Base-by-base conservation (phyloP, 2,797 vertebrate genomes). In the Mallotus villosus region DNA sequence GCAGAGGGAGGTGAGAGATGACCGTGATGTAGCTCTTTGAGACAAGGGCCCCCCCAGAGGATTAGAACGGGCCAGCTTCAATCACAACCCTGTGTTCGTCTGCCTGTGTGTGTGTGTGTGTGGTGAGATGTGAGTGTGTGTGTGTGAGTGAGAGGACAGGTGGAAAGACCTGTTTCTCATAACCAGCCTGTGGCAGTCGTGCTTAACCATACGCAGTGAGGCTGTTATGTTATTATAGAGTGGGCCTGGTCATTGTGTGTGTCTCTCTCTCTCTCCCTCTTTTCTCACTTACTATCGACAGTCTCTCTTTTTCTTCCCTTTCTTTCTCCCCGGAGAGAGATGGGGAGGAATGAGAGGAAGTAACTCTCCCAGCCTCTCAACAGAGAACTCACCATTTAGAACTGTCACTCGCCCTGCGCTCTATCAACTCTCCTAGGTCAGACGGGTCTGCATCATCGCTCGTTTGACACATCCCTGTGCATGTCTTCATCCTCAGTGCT, bases 111-210 rank as follows among this genome's bases (percentile, higher is more conserved):
- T 66, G 21, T 32, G 25, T 62, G 60, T 29, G 60, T 19, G 60
- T 29, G 60, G 24, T 32, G 61, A n/a, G n/a, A n/a, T n/a, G 16
- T 63, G 53, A 0, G 17, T 3, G 19, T n/a, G 53, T 57, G 53
- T 57, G 53, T 57, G 53, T n/a, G 53, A 5, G 53, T n/a, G 53
- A 5, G 57, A 8, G 57, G n/a, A 14, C 32, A 51, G 46, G 12
- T 32, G 68, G 62, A 32, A 21, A n/a, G 32, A 41, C 22, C 32
- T n/a, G 59, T 46, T 49, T 24, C 29, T 62, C 78, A 85, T 79
- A 80, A 80, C 69, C 74, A 69, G 75, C 67, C 81, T 77, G 80
- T 76, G 81, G 81, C 74, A 83, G 81, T 85, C 79, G 79, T 69
- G 81, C 71, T 62, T 76, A 64, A 34, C 67, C 70, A 78, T 82